Evolutionary conservation across 23 tunicate species (phyloP), one percentile per base, ranked within the genome.

Genomic region (Phallusia fumigata): DNA sequence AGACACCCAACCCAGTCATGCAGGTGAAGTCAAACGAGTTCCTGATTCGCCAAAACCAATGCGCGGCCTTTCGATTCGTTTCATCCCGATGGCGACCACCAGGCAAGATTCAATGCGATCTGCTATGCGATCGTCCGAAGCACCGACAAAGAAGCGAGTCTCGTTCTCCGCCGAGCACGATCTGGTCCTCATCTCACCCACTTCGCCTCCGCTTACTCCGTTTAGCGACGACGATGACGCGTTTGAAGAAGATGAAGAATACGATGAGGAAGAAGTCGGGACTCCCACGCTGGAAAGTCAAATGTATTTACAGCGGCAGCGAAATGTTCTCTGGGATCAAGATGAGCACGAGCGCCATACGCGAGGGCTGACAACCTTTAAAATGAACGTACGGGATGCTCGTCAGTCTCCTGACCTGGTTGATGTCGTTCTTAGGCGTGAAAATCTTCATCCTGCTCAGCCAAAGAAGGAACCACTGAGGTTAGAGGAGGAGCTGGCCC

Each of bases 131-230:
- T 58, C 52, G 6, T 28, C 65, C 32, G 0, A 0, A 10, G 53
- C 86, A 19, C 11, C 82, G 26, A 74, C 36, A 45, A 83, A 76
- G 65, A 92, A 92, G 53, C 79, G 44, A 64, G 97, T 92, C 21
- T 92, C 97, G 18, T 92, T 92, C 75, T 92, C 88, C 35, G 69
- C 83, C 13, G 86, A 80, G 10, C 88, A 84, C 35, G 91, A 84
- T 65, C 83, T 83, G 75, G 84, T 79, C 24, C 53, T 87, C 13
- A 79, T 83, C 18, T 91, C 90, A 28, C 96, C 90, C 11, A n/a
- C 87, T 18, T 22, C 80, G 0, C 53, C 86, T 30, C 89, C 96
- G 26, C 35, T 80, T 31, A 64, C 72, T 36, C 81, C 85, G 0
- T 58, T 36, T 35, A 85, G 86, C 1, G 84, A 85, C 64, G 79